phyloP scores from a whole-genome alignment of 2,888 invertebrate genomes.

The Ichneumoninae sp. region DNA sequence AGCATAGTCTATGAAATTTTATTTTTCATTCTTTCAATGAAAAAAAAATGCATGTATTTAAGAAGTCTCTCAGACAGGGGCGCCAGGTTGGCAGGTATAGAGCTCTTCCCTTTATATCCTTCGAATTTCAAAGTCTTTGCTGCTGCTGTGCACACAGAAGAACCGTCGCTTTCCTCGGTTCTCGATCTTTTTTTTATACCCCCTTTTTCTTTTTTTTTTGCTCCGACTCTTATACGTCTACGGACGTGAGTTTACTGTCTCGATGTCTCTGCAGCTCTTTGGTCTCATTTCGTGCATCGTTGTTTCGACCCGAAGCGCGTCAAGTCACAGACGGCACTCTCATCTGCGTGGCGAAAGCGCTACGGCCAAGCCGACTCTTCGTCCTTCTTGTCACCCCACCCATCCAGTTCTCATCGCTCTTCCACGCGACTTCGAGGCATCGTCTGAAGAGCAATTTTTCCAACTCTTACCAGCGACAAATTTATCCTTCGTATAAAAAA shows the following conservation, averaged over 20 bases:
- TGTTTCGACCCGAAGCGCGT: slow-evolving; percentile 45
- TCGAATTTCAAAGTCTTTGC: slow-evolving; percentile 47
- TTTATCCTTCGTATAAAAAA: slow-evolving; percentile 5
- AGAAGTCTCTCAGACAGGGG: slow-evolving; percentile 7
- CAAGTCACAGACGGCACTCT: slow-evolving; percentile 67
- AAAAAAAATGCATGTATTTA: neutral
- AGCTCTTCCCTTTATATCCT: neutral
- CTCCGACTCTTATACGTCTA: slow-evolving; percentile 17
- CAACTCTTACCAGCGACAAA: slow-evolving; percentile 55
- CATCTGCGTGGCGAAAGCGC: slow-evolving; percentile 63
- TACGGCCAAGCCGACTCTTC: slow-evolving; percentile 50
- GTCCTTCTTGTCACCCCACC: slow-evolving; percentile 37
- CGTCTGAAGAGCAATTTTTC: slow-evolving; percentile 75
- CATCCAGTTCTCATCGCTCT: slow-evolving; percentile 54
- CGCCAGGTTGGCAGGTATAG: neutral
- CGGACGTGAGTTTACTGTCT: slow-evolving; percentile 36
- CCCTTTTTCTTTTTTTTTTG: slow-evolving; percentile 2
- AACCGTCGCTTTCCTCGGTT: slow-evolving; percentile 24
- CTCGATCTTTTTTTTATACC: slow-evolving; percentile 20
- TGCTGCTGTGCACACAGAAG: slow-evolving; percentile 22
- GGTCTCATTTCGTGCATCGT: slow-evolving; percentile 48
- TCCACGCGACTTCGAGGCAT: slow-evolving; percentile 67
- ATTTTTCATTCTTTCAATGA: neutral
- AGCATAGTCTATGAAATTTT: neutral
- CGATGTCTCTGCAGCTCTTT: slow-evolving; percentile 37